These are phyloP conservation scores for Drosophila subquinaria DNA, from an alignment of 2,888 invertebrate genomes.

Conservation along the genomic window DNA sequence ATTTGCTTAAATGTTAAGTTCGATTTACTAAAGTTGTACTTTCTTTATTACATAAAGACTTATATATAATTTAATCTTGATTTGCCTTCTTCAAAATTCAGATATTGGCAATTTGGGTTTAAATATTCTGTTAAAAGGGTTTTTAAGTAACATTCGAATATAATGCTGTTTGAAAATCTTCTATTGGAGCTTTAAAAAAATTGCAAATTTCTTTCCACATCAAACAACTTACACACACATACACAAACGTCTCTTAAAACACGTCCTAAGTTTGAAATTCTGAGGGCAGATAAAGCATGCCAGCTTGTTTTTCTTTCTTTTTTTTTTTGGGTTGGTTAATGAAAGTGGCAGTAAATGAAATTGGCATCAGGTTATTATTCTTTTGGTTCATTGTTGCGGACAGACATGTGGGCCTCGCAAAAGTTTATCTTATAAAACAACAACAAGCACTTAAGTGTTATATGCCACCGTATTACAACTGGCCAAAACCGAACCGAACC, in stretches of 20 bases:
- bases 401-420: constrained; percentile 67
- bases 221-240: constrained; percentile 9
- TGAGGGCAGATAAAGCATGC: constrained; percentile 49
- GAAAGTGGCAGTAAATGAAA: constrained; percentile 79
- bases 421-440: constrained; percentile 80
- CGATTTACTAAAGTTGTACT: too few relatives aligned
- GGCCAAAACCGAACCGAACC: constrained; percentile 28
- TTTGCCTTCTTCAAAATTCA: too few relatives aligned
- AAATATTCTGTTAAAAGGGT: background rate
- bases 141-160: background rate
- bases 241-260: constrained; percentile 17
- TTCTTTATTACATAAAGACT: too few relatives aligned
- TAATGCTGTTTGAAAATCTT: background rate
- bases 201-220: background rate
- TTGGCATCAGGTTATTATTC: constrained; percentile 75
- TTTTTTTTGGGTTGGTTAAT: constrained; percentile 53
- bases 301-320: constrained; percentile 3
- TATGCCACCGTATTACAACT: constrained; percentile 80
- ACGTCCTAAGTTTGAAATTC: constrained; percentile 36
- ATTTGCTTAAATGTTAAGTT: too few relatives aligned
- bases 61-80: too few relatives aligned
- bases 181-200: background rate
- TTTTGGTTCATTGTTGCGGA: constrained; percentile 34
- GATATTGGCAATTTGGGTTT: too few relatives aligned
- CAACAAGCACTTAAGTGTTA: constrained; percentile 81